Percentiles rank a stretch among this genome's conserved stretches.
Conservation (phyloP, 1,140 invertebrate genomes). For the Wasmannia auropunctata region DNA sequence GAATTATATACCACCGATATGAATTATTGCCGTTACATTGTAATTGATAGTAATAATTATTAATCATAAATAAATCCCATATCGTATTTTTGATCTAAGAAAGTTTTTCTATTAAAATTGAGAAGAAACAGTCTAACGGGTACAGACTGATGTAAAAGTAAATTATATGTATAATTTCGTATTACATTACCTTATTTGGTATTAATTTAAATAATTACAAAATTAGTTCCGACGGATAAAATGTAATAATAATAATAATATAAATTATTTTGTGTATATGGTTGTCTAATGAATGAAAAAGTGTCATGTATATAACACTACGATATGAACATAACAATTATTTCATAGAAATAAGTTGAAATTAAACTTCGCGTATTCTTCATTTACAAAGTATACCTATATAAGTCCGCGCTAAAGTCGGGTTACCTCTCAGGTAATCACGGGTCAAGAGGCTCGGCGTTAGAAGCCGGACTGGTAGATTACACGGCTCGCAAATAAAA, state of each 20-base stretch:
- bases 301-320: background rate
- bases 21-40: too few relatives aligned
- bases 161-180: background rate
- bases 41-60: background rate
- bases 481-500: constrained; percentile 11
- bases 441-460: background rate
- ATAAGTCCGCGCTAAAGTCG: background rate
- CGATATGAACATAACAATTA: background rate
- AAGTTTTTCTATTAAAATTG: background rate
- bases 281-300: background rate
- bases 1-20: background rate
- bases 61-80: background rate
- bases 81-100: background rate
- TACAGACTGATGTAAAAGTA: background rate
- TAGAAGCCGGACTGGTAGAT: background rate
- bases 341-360: background rate
- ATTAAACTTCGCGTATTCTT: background rate
- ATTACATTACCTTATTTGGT: background rate
- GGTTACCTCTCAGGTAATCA: background rate
- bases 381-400: background rate
- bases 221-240: background rate
- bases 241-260: background rate
- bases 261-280: background rate
- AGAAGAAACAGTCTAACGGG: background rate
- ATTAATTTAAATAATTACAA: background rate